Base-by-base conservation (phyloP, 2,888 invertebrate species). In the Bibio marci region DNA sequence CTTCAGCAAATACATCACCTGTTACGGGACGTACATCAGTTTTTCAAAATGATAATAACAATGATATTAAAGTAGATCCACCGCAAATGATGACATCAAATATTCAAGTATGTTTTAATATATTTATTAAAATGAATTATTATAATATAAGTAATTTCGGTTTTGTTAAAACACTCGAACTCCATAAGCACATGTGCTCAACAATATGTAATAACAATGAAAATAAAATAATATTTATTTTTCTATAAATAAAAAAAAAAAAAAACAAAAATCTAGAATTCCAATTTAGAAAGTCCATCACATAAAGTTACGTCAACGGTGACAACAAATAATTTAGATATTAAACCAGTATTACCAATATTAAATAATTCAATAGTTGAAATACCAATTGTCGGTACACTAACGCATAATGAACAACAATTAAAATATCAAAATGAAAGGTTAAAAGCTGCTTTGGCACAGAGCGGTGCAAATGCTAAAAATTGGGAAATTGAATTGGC, bases 401-500 rank as follows among this genome's bases (percentile, higher is more conserved):
- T 22, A 6, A 38, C 40, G 50, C 66, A 60, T 40, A 63, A 70
- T 31, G 81, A 90, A 55, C 85, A 85, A 57, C 92, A 94, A 62
- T 70, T 95, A 45, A 88, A 94, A 57, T 94, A 94, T 64, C 95
- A 95, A 66, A 95, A 95, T 60, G 95, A 95, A 58, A 72, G 92
- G 48, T 74, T 95, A 49, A 94, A 95, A 65, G 72, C 92, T 47
- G 95, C 95, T 15, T 67, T 95, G 46, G 87, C 87, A 39, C 94
- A 95, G 64, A 91, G 95, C 63, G 95, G 94, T 36, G 87, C 92
- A 30, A 95, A 95, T 66, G 94, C 94, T 10, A 95, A 94, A 66
- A 94, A 95, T 61, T 95, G 95, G 95, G 95, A 95, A 68, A 81
- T 94, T 31, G 95, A 97, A 63, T 67, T 97, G 48, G 82, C 88